A percentile compares a stretch with the other conserved stretches of the same genome.
phyloP scores from a whole-genome alignment of 2,797 vertebrate species.

The Lutjanus campechanus region DNA sequence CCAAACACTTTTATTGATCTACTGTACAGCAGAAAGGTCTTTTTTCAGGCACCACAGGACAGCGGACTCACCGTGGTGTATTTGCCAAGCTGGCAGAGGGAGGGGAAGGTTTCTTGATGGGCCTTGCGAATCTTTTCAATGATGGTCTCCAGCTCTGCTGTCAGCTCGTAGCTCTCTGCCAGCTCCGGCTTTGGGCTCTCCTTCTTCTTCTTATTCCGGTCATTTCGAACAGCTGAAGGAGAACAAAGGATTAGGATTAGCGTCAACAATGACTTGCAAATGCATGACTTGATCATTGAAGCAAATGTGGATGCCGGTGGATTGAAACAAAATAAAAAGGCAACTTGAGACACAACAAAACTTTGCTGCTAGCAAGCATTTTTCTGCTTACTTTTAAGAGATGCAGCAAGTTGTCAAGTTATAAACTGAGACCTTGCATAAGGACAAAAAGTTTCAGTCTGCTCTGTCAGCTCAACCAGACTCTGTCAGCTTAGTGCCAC shows the following conservation, averaged over 20 bases:
- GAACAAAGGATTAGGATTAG: conserved; percentile 57
- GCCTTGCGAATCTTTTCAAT: conserved; percentile 97
- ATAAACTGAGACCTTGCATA: conserved; percentile 9
- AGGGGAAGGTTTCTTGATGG: conserved; percentile 98
- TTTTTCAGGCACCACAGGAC: background rate
- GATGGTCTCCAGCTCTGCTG: conserved; percentile 93
- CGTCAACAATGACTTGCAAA: conserved; percentile 14
- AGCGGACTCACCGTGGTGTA: conserved; percentile 94
- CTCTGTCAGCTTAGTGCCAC: conserved; percentile 36
- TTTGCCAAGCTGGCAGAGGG: conserved; percentile 98
- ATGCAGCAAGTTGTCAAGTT: conserved; percentile 26
- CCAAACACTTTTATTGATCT: background rate
- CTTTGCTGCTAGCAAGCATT: conserved; percentile 13
- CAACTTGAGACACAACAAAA: conserved; percentile 14
- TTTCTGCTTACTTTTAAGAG: conserved; percentile 26
- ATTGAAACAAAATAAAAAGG: conserved; percentile 10
- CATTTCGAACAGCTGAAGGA: conserved; percentile 94
- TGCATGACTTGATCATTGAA: background rate
- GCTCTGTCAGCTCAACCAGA: conserved; percentile 27
- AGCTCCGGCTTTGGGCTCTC: conserved; percentile 93
- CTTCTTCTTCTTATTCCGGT: conserved; percentile 98
- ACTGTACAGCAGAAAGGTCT: background rate
- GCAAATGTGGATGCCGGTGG: conserved; percentile 6
- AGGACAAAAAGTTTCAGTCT: conserved; percentile 40
- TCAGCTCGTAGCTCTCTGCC: conserved; percentile 94